Evolutionary conservation across 2,797 vertebrate species (phyloP), one percentile per base, ranked within the genome.

Genomic region (Hoplostethus atlanticus): DNA sequence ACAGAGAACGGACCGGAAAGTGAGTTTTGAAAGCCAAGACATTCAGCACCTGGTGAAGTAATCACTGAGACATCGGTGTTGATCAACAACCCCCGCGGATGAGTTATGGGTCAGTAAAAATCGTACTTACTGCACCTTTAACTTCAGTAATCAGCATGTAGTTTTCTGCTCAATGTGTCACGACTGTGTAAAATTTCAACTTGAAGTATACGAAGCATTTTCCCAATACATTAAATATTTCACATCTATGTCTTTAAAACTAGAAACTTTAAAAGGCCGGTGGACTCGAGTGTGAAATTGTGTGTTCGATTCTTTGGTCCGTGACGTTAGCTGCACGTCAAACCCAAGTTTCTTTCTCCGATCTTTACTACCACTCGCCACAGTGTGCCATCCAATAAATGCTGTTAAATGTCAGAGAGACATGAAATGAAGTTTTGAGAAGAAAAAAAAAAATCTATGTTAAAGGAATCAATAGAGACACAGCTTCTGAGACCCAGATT

Each of bases 221-320:
- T 30, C 42, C 12, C 4, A 15, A 47, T 13, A 47, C 46, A 47
- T 15, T 15, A 13, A 47, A 47, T 16, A 47, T 16, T 68, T 50
- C 79, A 73, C 87, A 79, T 71, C 69, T 54, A 69, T 82, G 80
- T 8, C 13, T 52, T 52, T 21, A 21, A 52, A 52, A 16, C 50
- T 2, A 16, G 50, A 52, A 25, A 25, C 16, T 12, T 52, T 1
- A 17, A 21, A 21, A 21, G 21, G 21, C 21, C 21, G 21, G 21
- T 21, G 21, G 21, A 21, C 21, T 21, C 21, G 21, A 21, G 84
- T 68, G 68, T 84, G 70, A 79, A 89, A 84, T 77, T 67, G 67
- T 56, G 71, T 81, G 80, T 89, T 89, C 83, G 74, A 82, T 81
- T 76, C 42, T 21, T 21, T 38, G 64, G 46, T 83, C 73, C 79